Percentiles rank a stretch among this genome's conserved stretches.
Evolutionary conservation across 2,113 vertebrate genomes (phyloP).

Genomic region (Pelusios castaneus): DNA sequence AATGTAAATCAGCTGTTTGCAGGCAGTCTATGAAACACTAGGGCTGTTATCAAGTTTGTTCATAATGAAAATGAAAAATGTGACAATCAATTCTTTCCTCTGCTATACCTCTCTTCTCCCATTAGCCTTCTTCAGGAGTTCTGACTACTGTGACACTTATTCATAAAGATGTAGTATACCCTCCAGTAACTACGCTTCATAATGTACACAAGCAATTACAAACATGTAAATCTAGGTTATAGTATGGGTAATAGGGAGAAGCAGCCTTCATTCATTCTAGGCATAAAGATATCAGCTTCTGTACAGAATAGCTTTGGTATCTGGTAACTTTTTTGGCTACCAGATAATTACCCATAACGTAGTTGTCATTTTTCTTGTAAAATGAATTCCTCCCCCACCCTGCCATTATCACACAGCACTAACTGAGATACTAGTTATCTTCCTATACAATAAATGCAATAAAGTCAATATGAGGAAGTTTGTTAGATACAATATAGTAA

Average conservation of each 20-base stretch:
- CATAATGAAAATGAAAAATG: conserved; percentile 35
- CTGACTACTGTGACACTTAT: background rate
- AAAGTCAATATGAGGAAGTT: background rate
- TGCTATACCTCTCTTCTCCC: background rate
- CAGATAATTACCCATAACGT: background rate
- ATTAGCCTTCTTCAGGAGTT: background rate
- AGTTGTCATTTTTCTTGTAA: background rate
- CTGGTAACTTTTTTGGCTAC: background rate
- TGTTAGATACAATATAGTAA: conserved; percentile 19
- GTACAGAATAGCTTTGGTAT: background rate
- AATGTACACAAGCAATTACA: background rate
- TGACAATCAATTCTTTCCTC: background rate
- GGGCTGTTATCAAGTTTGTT: conserved; percentile 32
- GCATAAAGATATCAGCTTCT: background rate
- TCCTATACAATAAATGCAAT: background rate
- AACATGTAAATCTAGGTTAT: background rate
- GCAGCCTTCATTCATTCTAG: background rate
- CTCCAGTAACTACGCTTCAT: conserved; percentile 32
- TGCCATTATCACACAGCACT: too few relatives aligned
- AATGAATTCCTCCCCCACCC: background rate
- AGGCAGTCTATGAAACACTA: conserved; percentile 12
- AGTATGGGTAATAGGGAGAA: background rate
- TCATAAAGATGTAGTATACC: background rate
- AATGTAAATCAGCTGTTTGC: conserved; percentile 45
- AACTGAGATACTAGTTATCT: background rate